phyloP scores from a whole-genome alignment of 2,113 vertebrate species.

The Callithrix jacchus region DNA sequence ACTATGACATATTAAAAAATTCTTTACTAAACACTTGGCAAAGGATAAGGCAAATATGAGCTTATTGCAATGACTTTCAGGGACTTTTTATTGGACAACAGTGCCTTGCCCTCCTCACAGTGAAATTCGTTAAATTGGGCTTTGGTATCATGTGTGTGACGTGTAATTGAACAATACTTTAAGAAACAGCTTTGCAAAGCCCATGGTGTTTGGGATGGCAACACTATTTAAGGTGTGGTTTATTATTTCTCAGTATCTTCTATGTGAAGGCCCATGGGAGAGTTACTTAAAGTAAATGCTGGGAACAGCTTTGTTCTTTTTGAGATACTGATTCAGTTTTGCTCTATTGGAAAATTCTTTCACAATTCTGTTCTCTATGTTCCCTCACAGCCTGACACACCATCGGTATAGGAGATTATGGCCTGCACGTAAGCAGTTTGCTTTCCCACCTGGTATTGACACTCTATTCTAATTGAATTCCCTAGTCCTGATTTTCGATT shows the following conservation, averaged over 20 bases:
- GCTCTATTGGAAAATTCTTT: not conserved
- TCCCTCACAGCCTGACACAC: rapidly evolving
- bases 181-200: not conserved
- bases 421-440: not conserved
- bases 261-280: not conserved
- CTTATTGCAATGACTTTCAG: not conserved
- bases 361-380: not conserved
- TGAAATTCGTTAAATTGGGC: not conserved
- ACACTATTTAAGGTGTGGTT: not conserved
- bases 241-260: not conserved
- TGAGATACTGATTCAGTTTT: not conserved
- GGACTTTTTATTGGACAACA: not conserved
- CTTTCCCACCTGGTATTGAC: not conserved
- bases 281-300: too few species aligned
- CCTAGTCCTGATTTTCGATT: not conserved
- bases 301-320: not conserved
- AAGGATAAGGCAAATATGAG: not conserved
- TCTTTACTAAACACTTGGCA: not conserved
- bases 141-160: not conserved
- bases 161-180: not conserved
- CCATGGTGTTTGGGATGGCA: rapidly evolving
- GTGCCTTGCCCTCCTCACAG: not conserved
- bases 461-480: not conserved
- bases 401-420: not conserved
- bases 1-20: not conserved